Conservation (phyloP, 2,113 vertebrate species). For the Clarias batrachus region DNA sequence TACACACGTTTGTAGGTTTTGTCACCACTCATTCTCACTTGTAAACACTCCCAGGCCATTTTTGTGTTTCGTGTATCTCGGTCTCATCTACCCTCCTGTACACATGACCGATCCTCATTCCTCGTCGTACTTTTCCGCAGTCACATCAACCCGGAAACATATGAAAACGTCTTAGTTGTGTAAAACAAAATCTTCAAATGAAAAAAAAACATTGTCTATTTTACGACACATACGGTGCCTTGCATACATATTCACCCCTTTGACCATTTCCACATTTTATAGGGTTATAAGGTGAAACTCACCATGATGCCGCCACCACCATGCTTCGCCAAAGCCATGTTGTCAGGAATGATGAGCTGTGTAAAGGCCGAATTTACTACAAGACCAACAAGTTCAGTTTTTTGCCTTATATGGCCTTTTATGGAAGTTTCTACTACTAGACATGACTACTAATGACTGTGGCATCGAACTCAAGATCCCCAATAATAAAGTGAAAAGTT, state of each 20-base stretch:
- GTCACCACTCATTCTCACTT: constrained; percentile 32
- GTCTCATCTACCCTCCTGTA: constrained; percentile 20
- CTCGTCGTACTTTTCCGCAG: not conserved
- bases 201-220: not conserved
- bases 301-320: not conserved
- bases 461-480: not conserved
- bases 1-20: constrained; percentile 37
- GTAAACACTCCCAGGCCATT: constrained; percentile 29
- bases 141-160: not conserved
- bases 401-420: not conserved
- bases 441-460: not conserved
- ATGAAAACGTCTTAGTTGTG: not conserved
- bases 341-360: not conserved
- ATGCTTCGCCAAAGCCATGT: too few species aligned
- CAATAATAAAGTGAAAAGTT: not conserved
- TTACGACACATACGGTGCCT: not conserved
- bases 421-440: not conserved
- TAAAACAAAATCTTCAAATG: not conserved
- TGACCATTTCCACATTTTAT: not conserved
- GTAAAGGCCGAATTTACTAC: not conserved
- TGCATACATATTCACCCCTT: constrained; percentile 5
- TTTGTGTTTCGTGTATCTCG: constrained; percentile 35
- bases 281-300: not conserved
- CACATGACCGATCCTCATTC: not conserved
- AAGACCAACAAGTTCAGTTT: not conserved